Base-by-base conservation (phyloP, 2,797 vertebrate species). In the Neomorphus geoffroyi region DNA sequence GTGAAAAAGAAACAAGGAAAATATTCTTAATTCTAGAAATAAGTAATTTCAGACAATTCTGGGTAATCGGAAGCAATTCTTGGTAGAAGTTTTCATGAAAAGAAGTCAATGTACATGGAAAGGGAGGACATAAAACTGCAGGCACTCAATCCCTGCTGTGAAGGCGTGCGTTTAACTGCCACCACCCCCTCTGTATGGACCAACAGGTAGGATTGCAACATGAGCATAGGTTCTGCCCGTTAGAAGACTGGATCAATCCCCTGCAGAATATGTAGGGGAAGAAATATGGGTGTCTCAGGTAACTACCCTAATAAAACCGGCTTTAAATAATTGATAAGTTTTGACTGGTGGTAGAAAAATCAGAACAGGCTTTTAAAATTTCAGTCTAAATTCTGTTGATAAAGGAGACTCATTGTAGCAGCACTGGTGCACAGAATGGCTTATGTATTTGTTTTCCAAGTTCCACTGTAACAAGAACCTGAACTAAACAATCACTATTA, bases 371-470 rank as follows among this genome's bases (percentile, higher is more conserved):
- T 82, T 81, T 33, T 8, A 66, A 83, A 62, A 92, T 18, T 27
- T 62, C 35, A 54, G 0, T 48, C 18, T 62, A 24, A 83, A 58
- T 78, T 51, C 28, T 28, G 1, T 41, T 77, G 51, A 16, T 56
- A 43, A 46, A 62, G 9, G n/a, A n/a, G 15, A 22, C 5, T 46
- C 24, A 13, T 12, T 79, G 24, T 58, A 58, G 35, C 56, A 80
- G 28, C 16, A 26, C 0, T 56, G 51, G 14, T 50, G 11, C 16
- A 13, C 6, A 64, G 61, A 81, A 33, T 32, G 17, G 33, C 23
- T 19, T 37, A 0, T 28, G 1, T 28, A 7, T 1, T 19, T 61
- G 69, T 69, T 2, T 21, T 12, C 23, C 6, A 73, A 5, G 11
- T 80, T 90, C 48, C 18, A 9, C 6, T 67, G 5, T 37, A 13